These are phyloP conservation scores for Ia io DNA, from an alignment of 2,113 vertebrate species.

Conservation along the genomic window DNA sequence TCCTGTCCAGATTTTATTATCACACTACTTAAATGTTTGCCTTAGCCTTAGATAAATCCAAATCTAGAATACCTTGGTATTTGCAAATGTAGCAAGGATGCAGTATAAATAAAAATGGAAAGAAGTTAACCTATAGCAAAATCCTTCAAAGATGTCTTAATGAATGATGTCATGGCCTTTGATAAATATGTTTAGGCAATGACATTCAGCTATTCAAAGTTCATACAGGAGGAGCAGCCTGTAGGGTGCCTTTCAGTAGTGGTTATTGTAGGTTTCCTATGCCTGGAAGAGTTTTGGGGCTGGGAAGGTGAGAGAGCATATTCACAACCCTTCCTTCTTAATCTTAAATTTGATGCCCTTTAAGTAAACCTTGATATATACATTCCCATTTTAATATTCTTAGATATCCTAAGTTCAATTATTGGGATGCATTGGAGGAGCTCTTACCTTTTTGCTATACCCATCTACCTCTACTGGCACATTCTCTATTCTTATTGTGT, in stretches of 20 bases:
- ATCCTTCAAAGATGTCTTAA: not conserved
- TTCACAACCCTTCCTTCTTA: not conserved
- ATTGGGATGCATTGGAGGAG: not conserved
- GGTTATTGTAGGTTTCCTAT: not conserved
- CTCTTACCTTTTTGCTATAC: not conserved
- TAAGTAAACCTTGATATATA: not conserved
- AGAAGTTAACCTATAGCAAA: not conserved
- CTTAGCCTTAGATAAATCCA: not conserved
- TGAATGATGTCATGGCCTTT: not conserved
- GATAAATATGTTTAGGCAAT: not conserved
- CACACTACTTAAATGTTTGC: not conserved
- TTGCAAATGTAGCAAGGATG: not conserved
- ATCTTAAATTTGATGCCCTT: not conserved
- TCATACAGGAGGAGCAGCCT: not conserved
- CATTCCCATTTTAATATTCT: not conserved
- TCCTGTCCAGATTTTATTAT: not conserved
- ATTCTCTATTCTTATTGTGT: too few species aligned
- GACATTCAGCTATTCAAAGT: not conserved
- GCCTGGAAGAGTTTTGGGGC: not conserved
- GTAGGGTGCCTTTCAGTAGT: not conserved
- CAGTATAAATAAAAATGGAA: not conserved
- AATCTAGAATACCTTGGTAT: not conserved
- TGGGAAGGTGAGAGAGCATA: not conserved
- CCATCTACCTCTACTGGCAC: not conserved
- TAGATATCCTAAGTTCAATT: not conserved